These are phyloP conservation scores for Microcebus jonahi DNA, from an alignment of 2,113 vertebrate genomes.

Conservation along the genomic window DNA sequence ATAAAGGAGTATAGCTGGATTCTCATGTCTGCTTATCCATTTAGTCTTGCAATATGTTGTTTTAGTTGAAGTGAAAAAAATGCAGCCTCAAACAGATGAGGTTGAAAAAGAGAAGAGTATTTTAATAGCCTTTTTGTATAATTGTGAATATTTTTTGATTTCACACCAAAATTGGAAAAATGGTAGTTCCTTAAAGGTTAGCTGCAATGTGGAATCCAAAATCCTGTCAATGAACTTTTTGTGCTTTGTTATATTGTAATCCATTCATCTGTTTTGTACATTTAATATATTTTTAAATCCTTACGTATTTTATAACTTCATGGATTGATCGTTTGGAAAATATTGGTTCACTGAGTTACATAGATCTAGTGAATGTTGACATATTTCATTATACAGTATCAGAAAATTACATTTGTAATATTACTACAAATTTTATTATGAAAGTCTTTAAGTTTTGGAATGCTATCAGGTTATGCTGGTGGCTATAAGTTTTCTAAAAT, in stretches of 20 bases:
- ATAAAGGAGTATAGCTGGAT: background rate
- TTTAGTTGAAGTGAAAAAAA: background rate
- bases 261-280: background rate
- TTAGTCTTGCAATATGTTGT: background rate
- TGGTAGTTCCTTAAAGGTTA: background rate
- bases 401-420: background rate
- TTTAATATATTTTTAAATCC: background rate
- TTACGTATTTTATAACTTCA: background rate
- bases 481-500: background rate
- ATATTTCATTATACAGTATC: background rate
- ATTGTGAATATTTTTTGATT: background rate
- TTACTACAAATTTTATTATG: background rate
- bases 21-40: background rate
- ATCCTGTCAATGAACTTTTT: background rate
- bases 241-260: background rate
- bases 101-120: background rate
- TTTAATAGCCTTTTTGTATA: background rate
- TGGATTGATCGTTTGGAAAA: conserved; percentile 20
- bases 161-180: background rate
- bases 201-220: background rate
- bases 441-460: background rate
- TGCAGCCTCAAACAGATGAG: background rate
- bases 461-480: background rate
- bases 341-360: background rate
- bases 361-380: background rate